Conservation (phyloP, 2,797 vertebrate genomes). For the Eulemur mongoz region DNA sequence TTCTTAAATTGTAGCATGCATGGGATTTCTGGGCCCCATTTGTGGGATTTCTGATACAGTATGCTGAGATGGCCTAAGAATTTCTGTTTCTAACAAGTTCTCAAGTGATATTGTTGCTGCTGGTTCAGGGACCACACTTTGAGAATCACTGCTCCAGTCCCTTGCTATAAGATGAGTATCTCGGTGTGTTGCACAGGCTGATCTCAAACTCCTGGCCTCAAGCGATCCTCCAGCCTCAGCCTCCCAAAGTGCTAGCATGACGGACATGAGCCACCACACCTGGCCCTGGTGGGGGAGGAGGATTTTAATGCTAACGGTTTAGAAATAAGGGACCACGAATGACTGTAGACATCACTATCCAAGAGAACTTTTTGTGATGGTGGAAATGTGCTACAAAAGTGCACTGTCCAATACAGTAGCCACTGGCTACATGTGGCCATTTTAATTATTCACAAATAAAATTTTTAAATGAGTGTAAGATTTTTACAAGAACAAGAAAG, state of each 20-base stretch:
- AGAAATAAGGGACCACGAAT: neutral
- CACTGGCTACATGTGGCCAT: neutral
- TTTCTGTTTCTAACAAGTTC: neutral
- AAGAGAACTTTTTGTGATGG: neutral
- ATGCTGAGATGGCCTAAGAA: neutral
- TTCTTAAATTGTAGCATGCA: neutral
- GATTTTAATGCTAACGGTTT: neutral
- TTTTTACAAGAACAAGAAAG: neutral
- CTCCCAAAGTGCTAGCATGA: neutral
- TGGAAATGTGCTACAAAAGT: neutral
- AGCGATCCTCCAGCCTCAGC: neutral
- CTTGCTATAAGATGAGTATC: neutral
- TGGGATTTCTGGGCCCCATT: neutral
- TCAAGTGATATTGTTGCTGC: neutral
- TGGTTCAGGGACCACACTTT: neutral
- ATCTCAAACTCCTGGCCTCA: neutral
- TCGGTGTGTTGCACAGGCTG: neutral
- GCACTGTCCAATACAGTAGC: neutral
- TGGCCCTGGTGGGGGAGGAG: neutral
- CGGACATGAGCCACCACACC: neutral
- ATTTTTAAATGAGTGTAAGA: neutral
- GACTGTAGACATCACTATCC: neutral
- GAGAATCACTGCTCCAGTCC: neutral
- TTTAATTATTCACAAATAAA: neutral
- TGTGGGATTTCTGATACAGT: neutral